Percentiles rank a stretch among this genome's conserved stretches.
Conservation (phyloP, 2,113 vertebrate species). For the Mirounga angustirostris region DNA sequence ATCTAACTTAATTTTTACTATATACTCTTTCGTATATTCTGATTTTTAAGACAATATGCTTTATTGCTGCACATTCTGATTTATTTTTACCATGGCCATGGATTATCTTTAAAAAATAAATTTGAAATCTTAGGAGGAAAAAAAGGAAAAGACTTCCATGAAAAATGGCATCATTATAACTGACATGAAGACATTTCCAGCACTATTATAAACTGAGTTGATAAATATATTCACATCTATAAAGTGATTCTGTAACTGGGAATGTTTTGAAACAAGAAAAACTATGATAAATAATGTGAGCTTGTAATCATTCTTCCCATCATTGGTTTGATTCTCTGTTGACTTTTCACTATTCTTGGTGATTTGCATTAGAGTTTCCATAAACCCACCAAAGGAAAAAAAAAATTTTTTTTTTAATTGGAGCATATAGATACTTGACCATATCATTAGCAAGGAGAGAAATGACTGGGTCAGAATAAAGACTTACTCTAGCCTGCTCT, state of each 20-base stretch:
- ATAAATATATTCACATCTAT: constrained; percentile 1
- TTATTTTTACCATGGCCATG: not conserved
- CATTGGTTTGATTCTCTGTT: not conserved
- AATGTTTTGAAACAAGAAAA: not conserved
- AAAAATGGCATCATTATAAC: not conserved
- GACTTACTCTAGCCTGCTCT: not conserved
- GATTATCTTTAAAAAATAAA: not conserved
- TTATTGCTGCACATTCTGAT: not conserved
- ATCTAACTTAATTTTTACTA: not conserved
- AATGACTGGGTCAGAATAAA: not conserved
- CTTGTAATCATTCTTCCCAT: not conserved
- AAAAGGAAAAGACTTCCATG: not conserved
- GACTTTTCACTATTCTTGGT: not conserved
- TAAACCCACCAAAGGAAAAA: not conserved
- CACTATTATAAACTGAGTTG: not conserved
- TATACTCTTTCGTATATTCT: not conserved
- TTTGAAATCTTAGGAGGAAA: not conserved
- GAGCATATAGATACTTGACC: not conserved
- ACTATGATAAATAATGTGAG: not conserved
- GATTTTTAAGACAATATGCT: not conserved
- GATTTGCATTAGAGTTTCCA: not conserved
- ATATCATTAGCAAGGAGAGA: not conserved
- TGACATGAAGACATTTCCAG: not conserved
- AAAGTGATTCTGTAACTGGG: constrained; percentile 21
- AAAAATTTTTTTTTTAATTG: not conserved